Evolutionary conservation across 64 coral and sea anemone genomes (phyloP).

Genomic region (Pachyseris speciosa): DNA sequence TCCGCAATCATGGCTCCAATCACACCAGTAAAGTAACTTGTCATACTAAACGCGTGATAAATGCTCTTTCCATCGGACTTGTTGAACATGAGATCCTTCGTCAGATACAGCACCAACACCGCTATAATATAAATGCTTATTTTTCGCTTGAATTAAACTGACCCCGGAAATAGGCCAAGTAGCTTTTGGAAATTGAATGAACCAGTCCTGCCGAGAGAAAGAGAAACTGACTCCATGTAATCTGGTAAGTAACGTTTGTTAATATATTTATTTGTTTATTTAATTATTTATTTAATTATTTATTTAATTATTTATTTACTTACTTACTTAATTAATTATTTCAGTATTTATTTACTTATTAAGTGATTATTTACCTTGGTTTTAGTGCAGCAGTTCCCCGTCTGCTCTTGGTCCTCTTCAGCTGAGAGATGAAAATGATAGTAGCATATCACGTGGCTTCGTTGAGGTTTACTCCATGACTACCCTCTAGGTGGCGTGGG

Average conservation of each 20-base stretch:
- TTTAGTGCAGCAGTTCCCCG: conserved; percentile 56
- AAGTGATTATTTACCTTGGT: conserved; percentile 73
- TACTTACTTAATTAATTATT: no score
- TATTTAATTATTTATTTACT: no score
- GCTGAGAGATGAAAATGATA: conserved; percentile 37
- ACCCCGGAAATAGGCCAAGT: conserved; percentile 74
- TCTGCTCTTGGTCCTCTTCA: conserved; percentile 44
- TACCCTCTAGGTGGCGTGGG: no score
- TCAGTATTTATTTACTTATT: no score
- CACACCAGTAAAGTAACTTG: conserved; percentile 90
- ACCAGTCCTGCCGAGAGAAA: conserved; percentile 54
- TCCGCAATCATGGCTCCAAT: conserved; percentile 88
- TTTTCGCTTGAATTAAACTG: neutral
- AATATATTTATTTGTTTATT: no score
- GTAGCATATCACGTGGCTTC: no score
- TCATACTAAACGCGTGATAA: conserved; percentile 94
- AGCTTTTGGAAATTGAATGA: conserved; percentile 80
- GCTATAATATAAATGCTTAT: conserved; percentile 30
- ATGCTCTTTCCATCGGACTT: conserved; percentile 76
- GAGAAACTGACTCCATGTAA: no score
- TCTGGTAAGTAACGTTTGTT: no score
- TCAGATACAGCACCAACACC: conserved; percentile 87
- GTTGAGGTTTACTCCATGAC: no score
- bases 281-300: no score
- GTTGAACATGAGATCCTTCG: conserved; percentile 86